Conservation (phyloP, 2,113 vertebrate species). For the Toxostoma redivivum region DNA sequence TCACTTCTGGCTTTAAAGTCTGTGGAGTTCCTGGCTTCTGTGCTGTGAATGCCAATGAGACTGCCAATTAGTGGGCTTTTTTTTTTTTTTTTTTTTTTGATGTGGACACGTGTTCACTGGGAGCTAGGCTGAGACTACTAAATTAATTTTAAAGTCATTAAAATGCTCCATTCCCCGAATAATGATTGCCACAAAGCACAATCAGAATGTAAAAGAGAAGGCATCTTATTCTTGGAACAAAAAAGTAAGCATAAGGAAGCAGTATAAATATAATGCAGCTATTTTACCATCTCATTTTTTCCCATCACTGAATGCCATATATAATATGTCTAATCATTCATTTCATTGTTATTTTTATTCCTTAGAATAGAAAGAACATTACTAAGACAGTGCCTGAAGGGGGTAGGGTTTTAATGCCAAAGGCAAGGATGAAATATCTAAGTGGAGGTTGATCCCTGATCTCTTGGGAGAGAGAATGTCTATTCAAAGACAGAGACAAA, state of each 20-base stretch:
- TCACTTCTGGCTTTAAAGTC: slow-evolving; percentile 57
- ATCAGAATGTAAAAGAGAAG: slow-evolving; percentile 24
- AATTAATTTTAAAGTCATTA: slow-evolving; percentile 65
- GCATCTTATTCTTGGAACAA: not conserved
- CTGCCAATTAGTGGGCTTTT: slow-evolving; percentile 48
- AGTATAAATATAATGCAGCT: not conserved
- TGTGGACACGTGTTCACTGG: slow-evolving; percentile 19
- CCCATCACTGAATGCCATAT: not conserved
- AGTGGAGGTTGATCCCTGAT: slow-evolving; percentile 24
- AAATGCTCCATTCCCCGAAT: slow-evolving; percentile 37
- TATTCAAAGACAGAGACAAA: slow-evolving; percentile 18
- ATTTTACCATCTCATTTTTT: not conserved
- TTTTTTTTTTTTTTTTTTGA: not conserved
- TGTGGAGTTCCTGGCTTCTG: slow-evolving; percentile 4
- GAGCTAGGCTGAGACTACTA: slow-evolving; percentile 42
- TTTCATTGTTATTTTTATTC: not conserved
- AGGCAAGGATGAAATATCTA: not conserved
- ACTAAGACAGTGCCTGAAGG: not conserved
- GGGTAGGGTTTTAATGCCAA: not conserved
- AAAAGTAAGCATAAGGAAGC: not conserved
- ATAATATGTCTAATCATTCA: not conserved
- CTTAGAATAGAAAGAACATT: not conserved
- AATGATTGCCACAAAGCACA: slow-evolving; percentile 33
- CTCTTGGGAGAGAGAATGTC: not conserved
- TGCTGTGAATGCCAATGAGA: slow-evolving; percentile 62